Evolutionary conservation across 2,797 vertebrate genomes (phyloP).

Genomic region (Artibeus lituratus): DNA sequence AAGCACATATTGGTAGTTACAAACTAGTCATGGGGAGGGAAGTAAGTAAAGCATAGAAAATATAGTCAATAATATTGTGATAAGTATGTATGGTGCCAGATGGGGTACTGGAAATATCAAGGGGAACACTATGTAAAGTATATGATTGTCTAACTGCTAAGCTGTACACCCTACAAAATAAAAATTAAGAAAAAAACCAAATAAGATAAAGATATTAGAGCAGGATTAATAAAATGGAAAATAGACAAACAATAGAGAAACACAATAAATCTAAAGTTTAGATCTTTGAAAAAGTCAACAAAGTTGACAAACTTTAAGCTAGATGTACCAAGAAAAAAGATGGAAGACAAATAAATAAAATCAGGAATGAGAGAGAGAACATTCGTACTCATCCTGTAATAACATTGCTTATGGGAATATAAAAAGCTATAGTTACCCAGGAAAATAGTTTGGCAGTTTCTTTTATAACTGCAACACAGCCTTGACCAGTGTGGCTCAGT

Average conservation of each 20-base stretch:
- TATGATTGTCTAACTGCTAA: not conserved
- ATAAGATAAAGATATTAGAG: not conserved
- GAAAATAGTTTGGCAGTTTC: not conserved
- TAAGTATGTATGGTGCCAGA: too few species aligned
- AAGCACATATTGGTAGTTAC: too few species aligned
- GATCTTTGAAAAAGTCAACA: not conserved
- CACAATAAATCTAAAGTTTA: not conserved
- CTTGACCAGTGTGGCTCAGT: too few species aligned
- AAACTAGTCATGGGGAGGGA: too few species aligned
- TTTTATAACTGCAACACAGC: not conserved
- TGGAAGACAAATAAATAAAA: not conserved
- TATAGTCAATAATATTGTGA: too few species aligned
- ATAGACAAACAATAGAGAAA: not conserved
- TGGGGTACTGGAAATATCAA: too few species aligned
- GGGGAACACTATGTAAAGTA: too few species aligned
- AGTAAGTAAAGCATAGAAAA: too few species aligned
- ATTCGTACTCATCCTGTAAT: not conserved
- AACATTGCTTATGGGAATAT: not conserved
- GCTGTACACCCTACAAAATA: not conserved
- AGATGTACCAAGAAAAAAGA: not conserved
- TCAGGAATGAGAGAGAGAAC: not conserved
- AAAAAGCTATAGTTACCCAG: not conserved
- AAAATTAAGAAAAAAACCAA: not conserved
- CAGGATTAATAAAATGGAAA: not conserved
- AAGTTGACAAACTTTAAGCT: not conserved